These are phyloP conservation scores for Dasypogon diadema DNA, from an alignment of 2,888 invertebrate genomes.

Conservation along the genomic window DNA sequence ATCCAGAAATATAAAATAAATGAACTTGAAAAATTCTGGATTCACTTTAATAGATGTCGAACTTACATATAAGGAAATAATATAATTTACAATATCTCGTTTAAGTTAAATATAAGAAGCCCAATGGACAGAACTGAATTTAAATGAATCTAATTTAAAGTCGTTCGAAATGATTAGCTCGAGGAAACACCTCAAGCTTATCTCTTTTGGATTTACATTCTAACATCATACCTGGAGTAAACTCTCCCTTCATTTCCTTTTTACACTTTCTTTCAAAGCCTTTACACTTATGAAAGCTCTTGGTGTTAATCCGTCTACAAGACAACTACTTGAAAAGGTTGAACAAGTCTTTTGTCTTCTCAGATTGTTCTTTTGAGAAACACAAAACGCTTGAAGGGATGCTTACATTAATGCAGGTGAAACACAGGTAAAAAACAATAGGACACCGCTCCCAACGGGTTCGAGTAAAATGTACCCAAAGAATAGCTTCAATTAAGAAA, in stretches of 20 bases:
- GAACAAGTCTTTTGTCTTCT: conserved; percentile 45
- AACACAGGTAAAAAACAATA: conserved; percentile 28
- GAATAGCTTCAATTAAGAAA: conserved; percentile 27
- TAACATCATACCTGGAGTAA: conserved; percentile 2
- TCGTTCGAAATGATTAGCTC: conserved; percentile 34
- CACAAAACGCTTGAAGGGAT: conserved; percentile 29
- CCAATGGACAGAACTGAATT: too few relatives aligned
- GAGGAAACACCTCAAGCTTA: neutral
- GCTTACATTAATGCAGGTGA: conserved; percentile 7
- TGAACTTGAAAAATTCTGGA: too few relatives aligned
- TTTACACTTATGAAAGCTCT: conserved; percentile 17
- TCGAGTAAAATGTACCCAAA: neutral
- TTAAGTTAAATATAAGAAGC: too few relatives aligned
- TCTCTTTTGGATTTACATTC: conserved; percentile 16
- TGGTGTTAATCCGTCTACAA: conserved; percentile 36
- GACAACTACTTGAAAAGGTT: conserved; percentile 34
- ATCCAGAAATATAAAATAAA: too few relatives aligned
- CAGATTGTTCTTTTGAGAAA: conserved; percentile 53
- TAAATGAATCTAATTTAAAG: too few relatives aligned
- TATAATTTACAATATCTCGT: too few relatives aligned
- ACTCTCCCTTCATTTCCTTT: neutral
- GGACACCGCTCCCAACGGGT: conserved; percentile 20
- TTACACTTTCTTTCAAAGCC: neutral
- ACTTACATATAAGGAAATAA: too few relatives aligned
- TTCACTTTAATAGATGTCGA: too few relatives aligned